These are phyloP conservation scores for Protophormia terraenovae DNA, from an alignment of 2,888 invertebrate species.

Conservation along the genomic window DNA sequence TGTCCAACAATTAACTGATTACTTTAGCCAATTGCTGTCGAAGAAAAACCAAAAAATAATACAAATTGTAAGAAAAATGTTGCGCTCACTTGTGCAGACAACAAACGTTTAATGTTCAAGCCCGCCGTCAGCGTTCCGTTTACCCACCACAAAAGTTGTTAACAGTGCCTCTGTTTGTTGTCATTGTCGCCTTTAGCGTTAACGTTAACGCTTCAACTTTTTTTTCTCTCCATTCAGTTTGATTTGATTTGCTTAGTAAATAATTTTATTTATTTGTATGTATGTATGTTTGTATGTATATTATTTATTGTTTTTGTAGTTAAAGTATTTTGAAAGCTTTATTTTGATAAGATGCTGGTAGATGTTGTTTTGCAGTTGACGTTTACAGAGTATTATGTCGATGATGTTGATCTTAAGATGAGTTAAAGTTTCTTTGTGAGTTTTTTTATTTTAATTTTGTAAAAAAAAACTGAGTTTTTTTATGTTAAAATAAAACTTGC, in stretches of 20 bases:
- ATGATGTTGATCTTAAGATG: conserved; percentile 6
- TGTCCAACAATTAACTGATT: conserved; percentile 78
- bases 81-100: conserved; percentile 61
- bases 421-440: conserved; percentile 7
- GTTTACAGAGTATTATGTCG: neutral
- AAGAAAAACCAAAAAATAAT: conserved; percentile 74
- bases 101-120: conserved; percentile 30
- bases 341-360: conserved; percentile 42
- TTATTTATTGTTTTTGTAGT: neutral
- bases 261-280: neutral
- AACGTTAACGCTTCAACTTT: conserved; percentile 63
- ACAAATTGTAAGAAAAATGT: conserved; percentile 9
- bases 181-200: conserved; percentile 66
- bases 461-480: conserved; percentile 17
- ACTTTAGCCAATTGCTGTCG: conserved; percentile 74
- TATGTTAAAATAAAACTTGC: neutral
- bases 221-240: conserved; percentile 10
- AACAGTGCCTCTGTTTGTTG: conserved; percentile 64
- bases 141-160: conserved; percentile 50
- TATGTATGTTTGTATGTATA: neutral
- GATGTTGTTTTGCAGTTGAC: conserved; percentile 3
- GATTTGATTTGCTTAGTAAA: conserved; percentile 15
- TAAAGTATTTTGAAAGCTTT: conserved; percentile 16
- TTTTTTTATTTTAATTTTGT: neutral
- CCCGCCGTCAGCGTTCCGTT: conserved; percentile 36